Evolutionary conservation across 1,140 invertebrate species (phyloP).

Genomic region (Drosophila subpulchrella): DNA sequence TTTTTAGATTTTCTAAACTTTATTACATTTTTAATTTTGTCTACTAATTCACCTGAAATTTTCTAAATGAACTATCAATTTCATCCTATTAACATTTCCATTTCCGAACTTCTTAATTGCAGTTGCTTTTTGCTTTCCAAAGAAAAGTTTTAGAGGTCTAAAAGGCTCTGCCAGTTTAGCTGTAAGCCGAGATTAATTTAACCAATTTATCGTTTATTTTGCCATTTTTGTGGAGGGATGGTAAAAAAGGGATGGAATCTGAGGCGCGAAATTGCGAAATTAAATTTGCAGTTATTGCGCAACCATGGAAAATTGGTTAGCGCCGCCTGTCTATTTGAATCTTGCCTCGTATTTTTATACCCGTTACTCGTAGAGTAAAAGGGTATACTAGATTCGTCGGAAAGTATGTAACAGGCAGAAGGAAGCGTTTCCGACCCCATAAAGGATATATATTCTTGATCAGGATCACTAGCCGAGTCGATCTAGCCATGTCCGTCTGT

Average conservation of each 20-base stretch:
- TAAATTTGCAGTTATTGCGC: slow-evolving; percentile 82
- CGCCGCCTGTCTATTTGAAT: slow-evolving; percentile 39
- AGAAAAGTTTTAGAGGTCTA: slow-evolving; percentile 26
- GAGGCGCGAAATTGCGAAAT: slow-evolving; percentile 80
- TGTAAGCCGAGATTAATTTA: slow-evolving; percentile 56
- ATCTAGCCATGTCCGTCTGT: too few relatives aligned
- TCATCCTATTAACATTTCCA: slow-evolving; percentile 2
- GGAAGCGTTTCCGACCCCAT: too few relatives aligned
- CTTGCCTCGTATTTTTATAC: neutral
- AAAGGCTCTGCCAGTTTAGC: slow-evolving; percentile 55
- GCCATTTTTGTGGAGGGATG: slow-evolving; percentile 47
- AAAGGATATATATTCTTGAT: too few relatives aligned
- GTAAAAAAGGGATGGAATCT: slow-evolving; percentile 23
- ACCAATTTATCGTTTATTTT: slow-evolving; percentile 33
- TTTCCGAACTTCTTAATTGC: neutral
- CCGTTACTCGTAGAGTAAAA: too few relatives aligned
- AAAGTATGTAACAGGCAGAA: too few relatives aligned
- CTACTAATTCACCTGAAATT: neutral
- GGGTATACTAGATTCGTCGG: too few relatives aligned
- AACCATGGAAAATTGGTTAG: slow-evolving; percentile 81
- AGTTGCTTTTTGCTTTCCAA: slow-evolving; percentile 39
- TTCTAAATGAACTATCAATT: too few relatives aligned
- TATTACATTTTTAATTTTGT: too few relatives aligned
- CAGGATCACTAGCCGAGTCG: too few relatives aligned
- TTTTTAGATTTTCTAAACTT: too few relatives aligned